Evolutionary conservation across 2,888 invertebrate genomes (phyloP).

Genomic region (Heliconius cydno): DNA sequence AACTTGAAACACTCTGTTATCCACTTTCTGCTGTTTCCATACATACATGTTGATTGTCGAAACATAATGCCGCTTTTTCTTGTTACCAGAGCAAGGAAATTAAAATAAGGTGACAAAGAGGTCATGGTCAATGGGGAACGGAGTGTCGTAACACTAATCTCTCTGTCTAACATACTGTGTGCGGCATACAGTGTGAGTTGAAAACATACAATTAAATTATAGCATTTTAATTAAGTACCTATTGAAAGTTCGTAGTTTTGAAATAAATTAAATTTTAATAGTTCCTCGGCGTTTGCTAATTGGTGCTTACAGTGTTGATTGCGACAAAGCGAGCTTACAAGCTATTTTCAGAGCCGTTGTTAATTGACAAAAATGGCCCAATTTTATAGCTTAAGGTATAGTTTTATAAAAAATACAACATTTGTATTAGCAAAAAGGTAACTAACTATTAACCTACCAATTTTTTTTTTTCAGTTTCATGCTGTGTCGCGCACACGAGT

Average conservation of each 20-base stretch:
- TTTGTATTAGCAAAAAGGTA: background rate
- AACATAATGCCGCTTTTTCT: no score
- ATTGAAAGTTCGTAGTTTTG: background rate
- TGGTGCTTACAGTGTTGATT: conserved; percentile 16
- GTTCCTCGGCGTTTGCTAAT: conserved; percentile 6
- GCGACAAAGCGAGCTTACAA: conserved; percentile 18
- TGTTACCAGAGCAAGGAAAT: no score
- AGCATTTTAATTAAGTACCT: background rate
- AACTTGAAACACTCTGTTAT: background rate
- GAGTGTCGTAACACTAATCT: no score
- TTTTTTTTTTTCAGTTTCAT: background rate
- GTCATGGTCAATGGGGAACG: no score
- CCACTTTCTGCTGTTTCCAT: no score
- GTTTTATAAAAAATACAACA: background rate
- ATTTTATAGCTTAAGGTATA: background rate
- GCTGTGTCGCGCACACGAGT: no score
- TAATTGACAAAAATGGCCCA: background rate
- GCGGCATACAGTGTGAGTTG: background rate
- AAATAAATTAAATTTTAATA: conserved; percentile 18
- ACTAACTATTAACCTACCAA: background rate
- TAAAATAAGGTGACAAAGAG: no score
- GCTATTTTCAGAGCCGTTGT: background rate
- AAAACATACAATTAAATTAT: background rate
- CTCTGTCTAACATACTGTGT: background rate
- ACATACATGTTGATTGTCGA: no score